Conservation (phyloP, 92 coral and sea anemone species). For the Desmophyllum pertusum region DNA sequence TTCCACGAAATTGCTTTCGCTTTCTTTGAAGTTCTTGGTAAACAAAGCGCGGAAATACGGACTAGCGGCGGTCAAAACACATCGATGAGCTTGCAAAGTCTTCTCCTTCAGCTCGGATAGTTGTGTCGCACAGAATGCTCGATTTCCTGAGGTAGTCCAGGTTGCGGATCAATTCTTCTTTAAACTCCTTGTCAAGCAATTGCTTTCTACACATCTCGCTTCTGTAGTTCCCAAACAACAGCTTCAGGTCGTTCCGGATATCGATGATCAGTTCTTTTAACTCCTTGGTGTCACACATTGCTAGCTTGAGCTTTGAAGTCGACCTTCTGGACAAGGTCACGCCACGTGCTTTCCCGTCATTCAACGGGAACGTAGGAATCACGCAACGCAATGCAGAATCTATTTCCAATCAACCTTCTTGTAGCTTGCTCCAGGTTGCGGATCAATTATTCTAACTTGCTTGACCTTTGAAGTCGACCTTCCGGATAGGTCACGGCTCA, state of each 20-base stretch:
- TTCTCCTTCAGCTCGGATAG: slow-evolving; percentile 17
- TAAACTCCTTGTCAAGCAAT: background rate
- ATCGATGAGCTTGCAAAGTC: slow-evolving; percentile 29
- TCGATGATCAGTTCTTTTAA: no score
- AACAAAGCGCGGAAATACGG: slow-evolving; percentile 38
- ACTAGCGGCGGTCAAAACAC: slow-evolving; percentile 45
- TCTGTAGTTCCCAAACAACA: background rate
- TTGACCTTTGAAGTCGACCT: no score
- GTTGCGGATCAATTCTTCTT: background rate
- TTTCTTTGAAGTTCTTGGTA: slow-evolving; percentile 28
- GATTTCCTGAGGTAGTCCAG: slow-evolving; percentile 34
- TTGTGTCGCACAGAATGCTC: slow-evolving; percentile 28
- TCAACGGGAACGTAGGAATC: background rate
- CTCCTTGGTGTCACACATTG: no score
- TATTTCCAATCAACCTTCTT: no score
- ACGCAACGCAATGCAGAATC: background rate
- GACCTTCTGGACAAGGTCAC: no score
- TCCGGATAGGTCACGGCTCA: no score
- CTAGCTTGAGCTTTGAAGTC: no score
- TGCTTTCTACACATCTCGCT: background rate
- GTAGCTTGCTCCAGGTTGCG: no score
- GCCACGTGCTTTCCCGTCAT: background rate
- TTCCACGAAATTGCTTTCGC: slow-evolving; percentile 2
- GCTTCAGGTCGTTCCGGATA: no score
- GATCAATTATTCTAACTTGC: no score